Conservation (phyloP, 2,888 invertebrate species). For the Lycaena phlaeas region DNA sequence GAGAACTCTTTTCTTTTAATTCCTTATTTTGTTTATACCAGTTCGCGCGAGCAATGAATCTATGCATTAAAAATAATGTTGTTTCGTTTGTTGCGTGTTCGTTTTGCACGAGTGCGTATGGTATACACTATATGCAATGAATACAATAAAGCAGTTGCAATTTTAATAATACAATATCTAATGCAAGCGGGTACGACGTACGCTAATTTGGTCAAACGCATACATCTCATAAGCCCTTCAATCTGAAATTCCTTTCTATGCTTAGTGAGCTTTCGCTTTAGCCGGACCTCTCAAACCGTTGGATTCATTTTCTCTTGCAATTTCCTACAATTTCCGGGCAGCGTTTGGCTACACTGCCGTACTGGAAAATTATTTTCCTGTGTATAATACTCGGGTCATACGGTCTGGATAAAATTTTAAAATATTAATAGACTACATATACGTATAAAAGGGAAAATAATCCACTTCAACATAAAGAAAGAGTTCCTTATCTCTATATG, state of each 20-base stretch:
- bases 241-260: slow-evolving; percentile 9
- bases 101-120: no score
- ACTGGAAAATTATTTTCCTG: slow-evolving; percentile 57
- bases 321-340: slow-evolving; percentile 72
- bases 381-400: slow-evolving; percentile 28
- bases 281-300: slow-evolving; percentile 55
- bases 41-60: slow-evolving; percentile 18
- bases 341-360: slow-evolving; percentile 53
- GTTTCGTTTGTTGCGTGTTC: background rate
- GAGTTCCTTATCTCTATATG: no score
- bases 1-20: slow-evolving; percentile 57
- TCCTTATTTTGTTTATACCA: slow-evolving; percentile 36
- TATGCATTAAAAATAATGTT: slow-evolving; percentile 7
- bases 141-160: no score
- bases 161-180: background rate
- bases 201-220: slow-evolving; percentile 5
- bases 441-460: no score
- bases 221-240: slow-evolving; percentile 1
- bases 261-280: slow-evolving; percentile 25
- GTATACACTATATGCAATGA: no score
- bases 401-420: slow-evolving; percentile 20
- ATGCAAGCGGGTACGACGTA: background rate
- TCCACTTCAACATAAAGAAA: no score
- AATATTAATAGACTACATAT: slow-evolving; percentile 20
- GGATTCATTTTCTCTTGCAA: slow-evolving; percentile 71